A percentile compares a stretch with the other conserved stretches of the same genome.
Evolutionary conservation across 2,888 invertebrate genomes (phyloP).

Genomic region (Netelia fuscicornis): DNA sequence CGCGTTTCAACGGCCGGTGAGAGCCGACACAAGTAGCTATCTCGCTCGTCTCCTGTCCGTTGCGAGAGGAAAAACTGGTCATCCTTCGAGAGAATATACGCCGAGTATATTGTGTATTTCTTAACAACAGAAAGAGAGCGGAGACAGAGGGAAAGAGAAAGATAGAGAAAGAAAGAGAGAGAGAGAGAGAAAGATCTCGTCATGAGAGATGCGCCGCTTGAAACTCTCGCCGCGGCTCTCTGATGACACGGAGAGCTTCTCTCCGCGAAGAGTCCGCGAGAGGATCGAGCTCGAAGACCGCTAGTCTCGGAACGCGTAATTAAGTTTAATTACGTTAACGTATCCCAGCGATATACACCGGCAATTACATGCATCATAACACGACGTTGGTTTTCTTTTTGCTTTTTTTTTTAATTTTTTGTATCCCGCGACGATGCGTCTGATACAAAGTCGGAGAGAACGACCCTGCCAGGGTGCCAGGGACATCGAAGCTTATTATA

Average conservation of each 20-base stretch:
- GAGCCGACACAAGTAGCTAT: constrained; percentile 51
- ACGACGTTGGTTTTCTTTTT: constrained; percentile 10
- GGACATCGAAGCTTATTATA: constrained; percentile 16
- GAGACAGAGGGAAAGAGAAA: no score
- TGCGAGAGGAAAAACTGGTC: constrained; percentile 73
- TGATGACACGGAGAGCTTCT: constrained; percentile 37
- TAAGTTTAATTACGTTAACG: constrained; percentile 66
- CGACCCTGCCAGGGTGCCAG: constrained; percentile 25
- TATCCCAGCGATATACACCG: constrained; percentile 58
- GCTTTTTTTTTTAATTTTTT: neutral
- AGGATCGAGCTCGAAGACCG: constrained; percentile 61
- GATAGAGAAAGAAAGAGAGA: no score
- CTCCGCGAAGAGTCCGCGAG: constrained; percentile 39
- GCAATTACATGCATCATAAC: constrained; percentile 64
- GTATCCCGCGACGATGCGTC: neutral
- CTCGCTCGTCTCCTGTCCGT: constrained; percentile 48
- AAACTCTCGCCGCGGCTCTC: constrained; percentile 66
- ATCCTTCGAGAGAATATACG: constrained; percentile 73
- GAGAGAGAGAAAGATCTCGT: constrained; percentile 22
- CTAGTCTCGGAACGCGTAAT: constrained; percentile 62
- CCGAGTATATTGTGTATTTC: constrained; percentile 70
- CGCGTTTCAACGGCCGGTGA: constrained; percentile 49
- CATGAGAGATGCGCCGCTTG: constrained; percentile 60
- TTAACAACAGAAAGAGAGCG: constrained; percentile 67
- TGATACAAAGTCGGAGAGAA: constrained; percentile 39